These are phyloP conservation scores for Anniella stebbinsi DNA, from an alignment of 2,797 vertebrate genomes.

Conservation along the genomic window DNA sequence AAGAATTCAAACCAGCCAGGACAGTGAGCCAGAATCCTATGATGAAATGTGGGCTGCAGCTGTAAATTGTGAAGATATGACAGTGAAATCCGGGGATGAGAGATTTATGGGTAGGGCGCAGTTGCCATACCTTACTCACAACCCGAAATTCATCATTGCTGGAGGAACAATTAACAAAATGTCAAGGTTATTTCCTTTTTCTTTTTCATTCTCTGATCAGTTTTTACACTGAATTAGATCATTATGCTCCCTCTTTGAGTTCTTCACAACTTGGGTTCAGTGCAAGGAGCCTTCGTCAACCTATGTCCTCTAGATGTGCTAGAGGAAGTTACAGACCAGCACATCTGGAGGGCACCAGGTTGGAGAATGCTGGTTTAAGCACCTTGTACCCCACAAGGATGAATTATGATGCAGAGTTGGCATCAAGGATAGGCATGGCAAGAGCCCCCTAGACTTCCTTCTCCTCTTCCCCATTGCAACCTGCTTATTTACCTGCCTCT, in stretches of 20 bases:
- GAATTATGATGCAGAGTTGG: too few relatives aligned
- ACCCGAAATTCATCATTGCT: slow-evolving; percentile 75
- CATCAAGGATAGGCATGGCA: too few relatives aligned
- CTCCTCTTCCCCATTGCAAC: too few relatives aligned
- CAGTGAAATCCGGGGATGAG: slow-evolving; percentile 74
- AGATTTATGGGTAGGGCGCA: slow-evolving; percentile 77
- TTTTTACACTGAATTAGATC: slow-evolving; percentile 57
- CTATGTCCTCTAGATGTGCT: too few relatives aligned
- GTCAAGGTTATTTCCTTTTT: slow-evolving; percentile 69
- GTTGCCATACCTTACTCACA: slow-evolving; percentile 74
- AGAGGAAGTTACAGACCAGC: too few relatives aligned
- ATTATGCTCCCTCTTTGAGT: slow-evolving; percentile 23
- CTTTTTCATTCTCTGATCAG: slow-evolving; percentile 71
- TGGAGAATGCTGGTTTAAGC: neutral
- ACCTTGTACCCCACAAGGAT: neutral
- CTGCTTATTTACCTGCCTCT: too few relatives aligned
- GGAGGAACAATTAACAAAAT: slow-evolving; percentile 70
- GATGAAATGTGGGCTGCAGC: slow-evolving; percentile 34
- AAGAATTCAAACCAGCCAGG: neutral
- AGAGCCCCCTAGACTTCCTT: too few relatives aligned
- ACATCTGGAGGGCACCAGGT: too few relatives aligned
- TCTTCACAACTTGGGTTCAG: neutral
- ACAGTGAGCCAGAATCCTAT: slow-evolving; percentile 73
- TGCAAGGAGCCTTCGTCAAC: too few relatives aligned
- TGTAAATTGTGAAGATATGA: slow-evolving; percentile 57